phyloP scores from a whole-genome alignment of 2,888 invertebrate genomes.

The Desoria tigrina region DNA sequence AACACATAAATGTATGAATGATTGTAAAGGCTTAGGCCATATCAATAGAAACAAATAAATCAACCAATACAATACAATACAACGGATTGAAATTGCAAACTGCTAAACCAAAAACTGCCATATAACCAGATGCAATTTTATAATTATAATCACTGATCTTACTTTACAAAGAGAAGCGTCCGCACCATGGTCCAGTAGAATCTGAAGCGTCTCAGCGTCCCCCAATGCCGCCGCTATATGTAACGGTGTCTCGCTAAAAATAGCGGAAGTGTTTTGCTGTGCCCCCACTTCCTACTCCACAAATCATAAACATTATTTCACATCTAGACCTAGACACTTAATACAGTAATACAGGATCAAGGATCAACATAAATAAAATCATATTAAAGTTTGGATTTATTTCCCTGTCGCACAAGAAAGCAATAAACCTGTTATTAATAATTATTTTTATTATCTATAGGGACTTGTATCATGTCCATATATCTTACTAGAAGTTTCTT shows the following conservation, averaged over 20 bases:
- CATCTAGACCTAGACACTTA: too few relatives aligned
- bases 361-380: not conserved
- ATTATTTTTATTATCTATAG: too few relatives aligned
- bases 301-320: too few relatives aligned
- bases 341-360: not conserved
- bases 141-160: conserved; percentile 4
- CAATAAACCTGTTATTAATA: too few relatives aligned
- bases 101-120: not conserved
- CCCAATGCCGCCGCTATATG: conserved; percentile 68
- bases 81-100: too few relatives aligned
- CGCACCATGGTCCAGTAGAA: conserved; percentile 76
- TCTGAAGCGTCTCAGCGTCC: conserved; percentile 68
- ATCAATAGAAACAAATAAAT: too few relatives aligned
- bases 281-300: conserved; percentile 71
- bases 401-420: too few relatives aligned
- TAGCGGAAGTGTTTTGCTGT: conserved; percentile 65
- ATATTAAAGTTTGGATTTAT: too few relatives aligned
- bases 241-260: conserved; percentile 69
- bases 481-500: conserved; percentile 63
- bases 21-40: too few relatives aligned
- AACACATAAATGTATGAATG: too few relatives aligned
- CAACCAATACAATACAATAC: too few relatives aligned
- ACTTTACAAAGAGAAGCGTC: conserved; percentile 56
- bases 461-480: not conserved
- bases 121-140: conserved; percentile 10